phyloP scores from a whole-genome alignment of 2,797 vertebrate species.

The Florisuga fusca region DNA sequence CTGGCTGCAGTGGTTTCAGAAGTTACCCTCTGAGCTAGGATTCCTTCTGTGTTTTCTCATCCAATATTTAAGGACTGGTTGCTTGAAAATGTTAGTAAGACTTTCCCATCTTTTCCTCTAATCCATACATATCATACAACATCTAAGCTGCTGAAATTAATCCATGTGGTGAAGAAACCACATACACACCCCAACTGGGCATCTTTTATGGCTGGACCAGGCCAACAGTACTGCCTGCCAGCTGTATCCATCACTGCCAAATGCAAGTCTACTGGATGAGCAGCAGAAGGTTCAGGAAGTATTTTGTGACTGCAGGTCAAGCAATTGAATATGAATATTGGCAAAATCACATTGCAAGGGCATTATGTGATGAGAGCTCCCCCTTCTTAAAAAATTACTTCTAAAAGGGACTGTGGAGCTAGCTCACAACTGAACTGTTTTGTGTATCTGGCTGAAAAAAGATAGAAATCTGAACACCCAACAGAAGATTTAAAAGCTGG shows the following conservation, averaged over 20 bases:
- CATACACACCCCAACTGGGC: not conserved
- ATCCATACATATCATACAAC: conserved; percentile 6
- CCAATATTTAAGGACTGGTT: not conserved
- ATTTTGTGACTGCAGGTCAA: not conserved
- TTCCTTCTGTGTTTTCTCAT: conserved; percentile 26
- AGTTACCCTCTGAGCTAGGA: not conserved
- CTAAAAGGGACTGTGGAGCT: not conserved
- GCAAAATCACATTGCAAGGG: not conserved
- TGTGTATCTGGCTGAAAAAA: not conserved
- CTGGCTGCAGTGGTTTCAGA: not conserved
- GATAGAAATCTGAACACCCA: not conserved
- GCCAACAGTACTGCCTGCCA: not conserved
- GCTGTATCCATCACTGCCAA: conserved; percentile 20
- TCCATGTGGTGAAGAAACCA: conserved; percentile 17
- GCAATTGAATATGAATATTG: not conserved
- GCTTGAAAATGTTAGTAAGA: conserved; percentile 16
- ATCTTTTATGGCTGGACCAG: not conserved
- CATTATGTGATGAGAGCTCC: not conserved
- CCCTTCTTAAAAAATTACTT: not conserved
- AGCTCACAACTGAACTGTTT: not conserved
- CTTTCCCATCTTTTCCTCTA: conserved; percentile 24
- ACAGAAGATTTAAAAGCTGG: not conserved
- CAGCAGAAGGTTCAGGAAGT: not conserved
- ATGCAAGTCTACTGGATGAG: not conserved
- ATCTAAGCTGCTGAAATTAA: conserved; percentile 38